phyloP scores from a whole-genome alignment of 2,113 vertebrate genomes.

The Phalacrocorax carbo region DNA sequence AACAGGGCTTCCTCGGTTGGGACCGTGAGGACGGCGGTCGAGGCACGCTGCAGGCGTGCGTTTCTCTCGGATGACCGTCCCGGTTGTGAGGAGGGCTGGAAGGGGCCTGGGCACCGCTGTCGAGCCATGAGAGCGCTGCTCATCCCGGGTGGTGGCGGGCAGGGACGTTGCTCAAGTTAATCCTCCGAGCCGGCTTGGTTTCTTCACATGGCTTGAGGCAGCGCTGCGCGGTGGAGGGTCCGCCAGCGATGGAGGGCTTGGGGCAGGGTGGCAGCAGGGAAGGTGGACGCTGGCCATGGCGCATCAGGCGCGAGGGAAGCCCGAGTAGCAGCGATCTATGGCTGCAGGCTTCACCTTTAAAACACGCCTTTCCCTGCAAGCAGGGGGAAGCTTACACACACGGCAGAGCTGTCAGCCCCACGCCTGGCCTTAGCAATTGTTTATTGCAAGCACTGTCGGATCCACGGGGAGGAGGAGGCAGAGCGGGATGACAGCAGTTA shows the following conservation, averaged over 20 bases:
- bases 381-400: neutral
- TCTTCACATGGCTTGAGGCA: neutral
- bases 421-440: neutral
- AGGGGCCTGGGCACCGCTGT: neutral
- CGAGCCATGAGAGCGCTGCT: accelerated
- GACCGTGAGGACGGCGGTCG: accelerated
- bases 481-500: neutral
- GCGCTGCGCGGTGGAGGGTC: accelerated
- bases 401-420: neutral
- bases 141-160: accelerated
- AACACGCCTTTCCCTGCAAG: accelerated
- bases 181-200: neutral
- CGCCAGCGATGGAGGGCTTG: too few species aligned
- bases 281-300: neutral
- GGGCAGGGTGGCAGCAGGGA: neutral
- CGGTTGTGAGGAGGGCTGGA: neutral
- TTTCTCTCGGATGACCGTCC: neutral
- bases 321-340: neutral
- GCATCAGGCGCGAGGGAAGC: neutral
- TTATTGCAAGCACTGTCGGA: accelerated
- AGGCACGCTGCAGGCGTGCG: accelerated
- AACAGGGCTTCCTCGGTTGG: neutral
- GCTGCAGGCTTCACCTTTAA: neutral
- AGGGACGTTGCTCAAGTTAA: neutral
- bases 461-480: neutral